Percentiles rank a stretch among this genome's conserved stretches.
phyloP scores from a whole-genome alignment of 2,888 invertebrate species.

The Ectemnius lituratus region DNA sequence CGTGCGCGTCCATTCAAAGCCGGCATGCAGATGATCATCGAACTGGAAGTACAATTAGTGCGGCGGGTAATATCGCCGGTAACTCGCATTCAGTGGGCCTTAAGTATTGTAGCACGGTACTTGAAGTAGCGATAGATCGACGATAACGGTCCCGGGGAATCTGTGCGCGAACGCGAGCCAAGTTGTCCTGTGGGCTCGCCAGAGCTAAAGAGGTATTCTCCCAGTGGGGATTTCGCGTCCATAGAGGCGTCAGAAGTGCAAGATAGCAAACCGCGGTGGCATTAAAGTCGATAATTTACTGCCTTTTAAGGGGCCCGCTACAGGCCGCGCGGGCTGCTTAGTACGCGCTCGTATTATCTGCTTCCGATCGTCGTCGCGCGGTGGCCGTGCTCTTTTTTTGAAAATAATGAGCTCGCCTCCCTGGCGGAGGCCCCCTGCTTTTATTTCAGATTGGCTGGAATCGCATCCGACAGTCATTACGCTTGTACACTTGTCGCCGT shows the following conservation, averaged over 20 bases:
- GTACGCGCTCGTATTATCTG: conserved; percentile 48
- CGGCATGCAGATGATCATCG: conserved; percentile 10
- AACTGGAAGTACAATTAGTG: too few species aligned
- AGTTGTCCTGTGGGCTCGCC: conserved; percentile 30
- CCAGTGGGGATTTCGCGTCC: conserved; percentile 53
- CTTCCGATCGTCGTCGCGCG: conserved; percentile 56
- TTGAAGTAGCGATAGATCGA: conserved; percentile 29
- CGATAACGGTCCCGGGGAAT: conserved; percentile 43
- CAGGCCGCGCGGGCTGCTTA: conserved; percentile 23
- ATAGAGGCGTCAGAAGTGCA: conserved; percentile 52
- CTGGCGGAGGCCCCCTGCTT: conserved; percentile 21
- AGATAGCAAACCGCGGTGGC: conserved; percentile 53
- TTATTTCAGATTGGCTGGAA: conserved; percentile 24
- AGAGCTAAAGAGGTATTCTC: conserved; percentile 51
- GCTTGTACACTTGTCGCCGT: conserved; percentile 12
- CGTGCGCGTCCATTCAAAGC: background rate
- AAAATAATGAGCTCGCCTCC: conserved; percentile 43
- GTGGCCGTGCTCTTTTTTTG: conserved; percentile 33
- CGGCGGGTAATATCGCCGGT: too few species aligned
- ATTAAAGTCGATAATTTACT: conserved; percentile 58
- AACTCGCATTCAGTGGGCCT: too few species aligned
- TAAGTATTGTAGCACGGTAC: conserved; percentile 9
- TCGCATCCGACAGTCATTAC: conserved; percentile 10
- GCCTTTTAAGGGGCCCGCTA: conserved; percentile 53
- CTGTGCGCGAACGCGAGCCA: conserved; percentile 36